Conservation (phyloP, 2,888 invertebrate genomes). For the Tipula vernalis region DNA sequence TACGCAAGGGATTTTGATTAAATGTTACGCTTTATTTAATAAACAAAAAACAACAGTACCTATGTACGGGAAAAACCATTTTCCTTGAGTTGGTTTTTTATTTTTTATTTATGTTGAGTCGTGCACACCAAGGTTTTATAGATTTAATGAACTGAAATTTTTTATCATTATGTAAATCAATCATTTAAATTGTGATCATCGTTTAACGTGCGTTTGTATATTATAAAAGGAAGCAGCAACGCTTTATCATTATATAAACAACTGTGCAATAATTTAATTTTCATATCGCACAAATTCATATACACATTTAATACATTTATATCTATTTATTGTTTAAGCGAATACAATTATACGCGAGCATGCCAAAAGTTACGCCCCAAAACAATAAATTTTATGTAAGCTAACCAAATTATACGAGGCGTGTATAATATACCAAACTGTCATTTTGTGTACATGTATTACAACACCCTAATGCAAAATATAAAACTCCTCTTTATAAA, state of each 20-base stretch:
- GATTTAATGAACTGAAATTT: constrained; percentile 4
- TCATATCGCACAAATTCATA: neutral
- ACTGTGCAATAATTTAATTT: neutral
- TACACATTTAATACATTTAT: neutral
- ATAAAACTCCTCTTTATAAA: neutral
- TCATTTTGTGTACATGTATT: neutral
- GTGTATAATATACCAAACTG: neutral
- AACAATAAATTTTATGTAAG: neutral
- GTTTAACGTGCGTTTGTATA: neutral
- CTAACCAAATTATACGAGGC: neutral
- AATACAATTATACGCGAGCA: neutral
- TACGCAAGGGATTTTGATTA: neutral
- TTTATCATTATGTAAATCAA: neutral
- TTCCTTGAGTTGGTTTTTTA: neutral
- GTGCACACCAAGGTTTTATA: neutral
- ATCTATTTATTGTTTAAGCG: too few species aligned
- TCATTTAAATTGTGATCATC: constrained; percentile 4
- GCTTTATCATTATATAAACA: neutral
- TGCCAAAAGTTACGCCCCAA: neutral
- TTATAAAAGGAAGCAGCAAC: neutral
- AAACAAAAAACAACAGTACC: neutral
- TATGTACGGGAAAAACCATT: neutral
- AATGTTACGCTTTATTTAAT: neutral
- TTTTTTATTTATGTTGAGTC: neutral
- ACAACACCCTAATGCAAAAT: neutral